Evolutionary conservation across 2,113 vertebrate genomes (phyloP).

Genomic region (Irena cyanogastra): DNA sequence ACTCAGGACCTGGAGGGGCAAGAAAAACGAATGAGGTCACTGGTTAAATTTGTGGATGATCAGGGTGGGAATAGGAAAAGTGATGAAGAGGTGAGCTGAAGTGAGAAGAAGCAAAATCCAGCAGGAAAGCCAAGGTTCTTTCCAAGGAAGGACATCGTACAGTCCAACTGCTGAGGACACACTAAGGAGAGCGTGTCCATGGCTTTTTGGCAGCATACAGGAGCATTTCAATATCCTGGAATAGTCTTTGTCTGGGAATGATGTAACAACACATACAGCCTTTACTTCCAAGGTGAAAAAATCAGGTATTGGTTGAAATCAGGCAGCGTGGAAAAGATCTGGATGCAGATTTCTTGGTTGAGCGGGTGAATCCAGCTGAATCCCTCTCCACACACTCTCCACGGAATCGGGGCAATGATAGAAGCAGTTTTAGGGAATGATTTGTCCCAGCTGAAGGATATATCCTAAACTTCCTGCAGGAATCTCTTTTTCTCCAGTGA

Average conservation of each 20-base stretch:
- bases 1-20: not conserved
- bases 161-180: accelerated
- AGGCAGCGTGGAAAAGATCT: accelerated
- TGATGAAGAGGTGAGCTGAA: not conserved
- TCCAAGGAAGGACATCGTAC: not conserved
- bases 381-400: not conserved
- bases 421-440: not conserved
- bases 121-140: not conserved
- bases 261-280: accelerated
- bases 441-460: not conserved
- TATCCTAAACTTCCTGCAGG: not conserved
- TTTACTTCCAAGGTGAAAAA: not conserved
- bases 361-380: not conserved
- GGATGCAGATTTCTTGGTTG: accelerated
- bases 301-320: not conserved
- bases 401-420: accelerated
- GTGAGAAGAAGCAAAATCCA: not conserved
- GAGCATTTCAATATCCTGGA: not conserved
- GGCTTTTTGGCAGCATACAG: not conserved
- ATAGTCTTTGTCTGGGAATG: not conserved
- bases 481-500: not conserved
- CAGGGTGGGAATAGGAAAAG: not conserved
- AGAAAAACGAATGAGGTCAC: not conserved
- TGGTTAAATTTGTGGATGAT: not conserved
- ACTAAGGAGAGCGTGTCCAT: not conserved